Conservation (phyloP, 1,140 invertebrate genomes). For the Leptopilina boulardi region DNA sequence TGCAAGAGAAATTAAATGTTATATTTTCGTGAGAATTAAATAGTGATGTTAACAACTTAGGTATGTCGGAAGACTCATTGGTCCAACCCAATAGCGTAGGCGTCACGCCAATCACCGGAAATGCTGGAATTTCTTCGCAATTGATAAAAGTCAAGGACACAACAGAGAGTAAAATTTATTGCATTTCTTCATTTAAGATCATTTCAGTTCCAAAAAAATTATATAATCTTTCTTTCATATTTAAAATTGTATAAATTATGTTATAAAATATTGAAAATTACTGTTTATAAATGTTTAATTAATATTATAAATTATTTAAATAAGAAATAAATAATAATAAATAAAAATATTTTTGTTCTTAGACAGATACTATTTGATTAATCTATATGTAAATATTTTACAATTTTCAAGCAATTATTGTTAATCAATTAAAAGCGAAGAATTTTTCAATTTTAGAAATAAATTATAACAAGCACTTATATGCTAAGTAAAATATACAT, state of each 20-base stretch:
- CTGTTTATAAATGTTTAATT: no score
- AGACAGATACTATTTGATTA: no score
- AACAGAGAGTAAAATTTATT: not conserved
- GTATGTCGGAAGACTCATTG: conserved; percentile 9
- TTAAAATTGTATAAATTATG: no score
- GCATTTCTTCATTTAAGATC: not conserved
- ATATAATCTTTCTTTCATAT: not conserved
- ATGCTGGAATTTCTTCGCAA: conserved; percentile 38
- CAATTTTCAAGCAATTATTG: no score
- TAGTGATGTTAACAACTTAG: not conserved
- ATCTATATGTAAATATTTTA: no score
- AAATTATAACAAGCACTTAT: not conserved
- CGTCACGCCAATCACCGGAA: conserved; percentile 38
- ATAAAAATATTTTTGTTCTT: no score
- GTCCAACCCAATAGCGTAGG: not conserved
- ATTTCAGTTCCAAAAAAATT: not conserved
- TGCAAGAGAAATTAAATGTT: no score
- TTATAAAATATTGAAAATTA: no score
- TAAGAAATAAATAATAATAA: no score
- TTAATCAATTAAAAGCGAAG: no score
- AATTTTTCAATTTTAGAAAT: not conserved
- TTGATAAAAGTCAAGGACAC: conserved; percentile 6
- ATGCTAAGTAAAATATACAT: not conserved
- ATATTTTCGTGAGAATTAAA: not conserved
- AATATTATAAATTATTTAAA: no score